Percentiles rank a stretch among this genome's conserved stretches.
These are phyloP conservation scores for Drosophila parvula DNA, from an alignment of 1,140 invertebrate species.

Conservation along the genomic window DNA sequence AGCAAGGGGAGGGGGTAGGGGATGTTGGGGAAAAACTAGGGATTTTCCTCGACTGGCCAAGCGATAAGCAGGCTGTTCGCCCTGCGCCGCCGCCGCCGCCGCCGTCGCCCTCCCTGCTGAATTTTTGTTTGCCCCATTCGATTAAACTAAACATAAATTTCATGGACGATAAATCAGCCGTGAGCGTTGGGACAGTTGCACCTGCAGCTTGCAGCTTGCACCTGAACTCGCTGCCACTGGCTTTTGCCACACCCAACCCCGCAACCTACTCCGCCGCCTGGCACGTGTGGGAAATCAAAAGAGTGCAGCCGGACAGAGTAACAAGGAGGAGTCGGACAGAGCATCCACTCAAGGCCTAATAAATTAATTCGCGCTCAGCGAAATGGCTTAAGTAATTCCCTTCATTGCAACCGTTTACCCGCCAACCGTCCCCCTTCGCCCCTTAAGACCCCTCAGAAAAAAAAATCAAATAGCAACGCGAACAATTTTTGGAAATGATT, in stretches of 20 bases:
- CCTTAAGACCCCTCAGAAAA: too few species aligned
- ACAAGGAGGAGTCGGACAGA: too few species aligned
- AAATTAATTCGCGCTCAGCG: conserved; percentile 34
- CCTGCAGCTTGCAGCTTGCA: conserved; percentile 44
- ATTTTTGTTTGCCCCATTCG: conserved; percentile 72
- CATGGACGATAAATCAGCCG: conserved; percentile 75
- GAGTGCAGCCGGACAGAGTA: conserved; percentile 19
- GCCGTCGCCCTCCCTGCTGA: conserved; percentile 14
- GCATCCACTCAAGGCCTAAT: conserved; percentile 20
- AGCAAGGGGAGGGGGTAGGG: too few species aligned
- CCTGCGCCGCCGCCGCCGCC: too few species aligned
- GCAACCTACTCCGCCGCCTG: background rate
- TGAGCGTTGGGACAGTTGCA: conserved; percentile 62
- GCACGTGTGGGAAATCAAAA: conserved; percentile 60
- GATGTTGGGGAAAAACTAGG: too few species aligned
- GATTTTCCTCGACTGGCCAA: conserved; percentile 31
- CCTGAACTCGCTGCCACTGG: background rate
- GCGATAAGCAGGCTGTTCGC: conserved; percentile 53
- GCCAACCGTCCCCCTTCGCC: too few species aligned
- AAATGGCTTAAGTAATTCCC: conserved; percentile 33
- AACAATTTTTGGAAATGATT: conserved; percentile 43
- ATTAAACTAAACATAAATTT: conserved; percentile 80
- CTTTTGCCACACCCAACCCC: background rate
- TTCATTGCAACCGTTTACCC: background rate
- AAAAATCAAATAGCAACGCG: conserved; percentile 26